A percentile compares a stretch with the other conserved stretches of the same genome.
phyloP scores from a whole-genome alignment of 2,797 vertebrate genomes.

The Limnodromus scolopaceus region DNA sequence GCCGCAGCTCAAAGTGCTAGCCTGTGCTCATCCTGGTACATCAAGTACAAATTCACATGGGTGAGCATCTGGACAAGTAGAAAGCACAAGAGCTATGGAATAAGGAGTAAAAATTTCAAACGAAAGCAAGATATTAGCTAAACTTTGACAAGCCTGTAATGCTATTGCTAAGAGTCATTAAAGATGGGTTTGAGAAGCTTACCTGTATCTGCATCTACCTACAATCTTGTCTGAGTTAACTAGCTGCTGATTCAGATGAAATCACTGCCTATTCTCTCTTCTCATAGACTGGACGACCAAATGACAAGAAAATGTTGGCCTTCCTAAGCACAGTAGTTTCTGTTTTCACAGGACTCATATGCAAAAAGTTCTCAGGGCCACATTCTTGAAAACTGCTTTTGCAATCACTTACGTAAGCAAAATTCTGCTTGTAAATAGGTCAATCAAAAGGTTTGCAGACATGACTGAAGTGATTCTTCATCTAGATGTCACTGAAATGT shows the following conservation, averaged over 20 bases:
- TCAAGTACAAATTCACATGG: background rate
- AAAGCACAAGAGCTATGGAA: background rate
- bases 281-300: background rate
- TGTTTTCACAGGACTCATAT: background rate
- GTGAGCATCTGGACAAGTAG: background rate
- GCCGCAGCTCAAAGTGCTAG: background rate
- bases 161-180: background rate
- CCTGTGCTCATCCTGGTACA: background rate
- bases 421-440: background rate
- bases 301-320: background rate
- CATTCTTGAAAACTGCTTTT: background rate
- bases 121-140: background rate
- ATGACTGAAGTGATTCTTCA: background rate
- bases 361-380: background rate
- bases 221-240: background rate
- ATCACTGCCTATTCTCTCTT: background rate
- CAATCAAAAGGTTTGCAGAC: background rate
- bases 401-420: background rate
- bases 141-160: background rate
- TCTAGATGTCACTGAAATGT: background rate
- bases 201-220: background rate
- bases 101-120: background rate
- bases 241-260: background rate
- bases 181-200: background rate
- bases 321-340: background rate